A percentile compares a stretch with the other conserved stretches of the same genome.
These are phyloP conservation scores for Drosophila rubida DNA, from an alignment of 2,888 invertebrate genomes.

Conservation along the genomic window DNA sequence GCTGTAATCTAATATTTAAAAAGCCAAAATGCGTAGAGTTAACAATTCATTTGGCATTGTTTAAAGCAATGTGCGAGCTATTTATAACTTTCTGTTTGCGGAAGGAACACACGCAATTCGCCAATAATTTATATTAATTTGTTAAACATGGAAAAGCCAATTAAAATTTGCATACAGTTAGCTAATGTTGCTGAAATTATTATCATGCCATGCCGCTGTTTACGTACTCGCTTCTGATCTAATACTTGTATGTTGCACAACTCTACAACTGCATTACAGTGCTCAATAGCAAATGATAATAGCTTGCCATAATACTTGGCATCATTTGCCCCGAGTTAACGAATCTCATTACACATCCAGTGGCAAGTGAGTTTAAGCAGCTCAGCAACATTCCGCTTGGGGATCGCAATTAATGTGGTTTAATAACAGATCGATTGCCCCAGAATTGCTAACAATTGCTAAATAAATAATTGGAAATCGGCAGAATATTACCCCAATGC, in stretches of 20 bases:
- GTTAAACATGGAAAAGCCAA: not conserved
- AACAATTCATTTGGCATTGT: not conserved
- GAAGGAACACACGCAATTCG: not conserved
- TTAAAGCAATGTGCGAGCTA: not conserved
- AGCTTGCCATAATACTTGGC: no score
- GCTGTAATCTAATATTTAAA: not conserved
- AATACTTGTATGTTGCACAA: no score
- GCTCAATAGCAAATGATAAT: not conserved
- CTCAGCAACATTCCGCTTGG: not conserved
- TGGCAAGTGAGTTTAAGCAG: not conserved
- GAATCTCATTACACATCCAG: not conserved
- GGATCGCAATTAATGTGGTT: not conserved
- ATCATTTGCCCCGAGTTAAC: not conserved
- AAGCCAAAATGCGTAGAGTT: not conserved
- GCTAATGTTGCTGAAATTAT: not conserved
- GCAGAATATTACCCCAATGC: constrained; percentile 2
- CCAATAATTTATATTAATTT: not conserved
- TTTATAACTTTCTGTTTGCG: not conserved
- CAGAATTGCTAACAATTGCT: not conserved
- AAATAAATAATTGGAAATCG: constrained; percentile 1
- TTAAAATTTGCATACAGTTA: not conserved
- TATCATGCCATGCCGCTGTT: not conserved
- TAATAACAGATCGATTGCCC: not conserved
- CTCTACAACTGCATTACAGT: not conserved
- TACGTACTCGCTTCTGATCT: not conserved